Evolutionary conservation across 1,140 invertebrate species (phyloP).

Genomic region (Lineus longissimus): DNA sequence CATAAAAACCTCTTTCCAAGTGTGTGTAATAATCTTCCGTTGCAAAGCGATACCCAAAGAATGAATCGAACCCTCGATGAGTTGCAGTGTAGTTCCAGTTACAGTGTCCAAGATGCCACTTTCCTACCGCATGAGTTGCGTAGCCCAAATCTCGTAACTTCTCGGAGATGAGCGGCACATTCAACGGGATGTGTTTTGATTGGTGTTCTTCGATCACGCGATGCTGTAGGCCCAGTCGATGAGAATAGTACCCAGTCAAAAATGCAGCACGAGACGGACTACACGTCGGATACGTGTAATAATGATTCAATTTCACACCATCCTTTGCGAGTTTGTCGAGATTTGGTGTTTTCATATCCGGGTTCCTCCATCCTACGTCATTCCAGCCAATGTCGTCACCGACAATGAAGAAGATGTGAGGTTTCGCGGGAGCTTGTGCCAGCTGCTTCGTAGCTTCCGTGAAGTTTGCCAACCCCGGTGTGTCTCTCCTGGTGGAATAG

Average conservation of each 20-base stretch:
- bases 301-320: slow-evolving; percentile 19
- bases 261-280: slow-evolving; percentile 9
- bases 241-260: neutral
- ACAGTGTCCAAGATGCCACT: slow-evolving; percentile 44
- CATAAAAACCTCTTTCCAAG: neutral
- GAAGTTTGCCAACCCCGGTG: too few relatives aligned
- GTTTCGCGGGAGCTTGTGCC: neutral
- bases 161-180: neutral
- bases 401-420: slow-evolving; percentile 12
- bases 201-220: too few relatives aligned
- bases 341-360: slow-evolving; percentile 44
- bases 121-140: slow-evolving; percentile 15
- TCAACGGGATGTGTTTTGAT: neutral
- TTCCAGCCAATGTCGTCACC: slow-evolving; percentile 19
- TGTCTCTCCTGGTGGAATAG: too few relatives aligned
- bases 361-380: slow-evolving; percentile 24
- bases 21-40: slow-evolving; percentile 36
- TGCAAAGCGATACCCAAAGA: slow-evolving; percentile 31
- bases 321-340: slow-evolving; percentile 15
- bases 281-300: slow-evolving; percentile 18
- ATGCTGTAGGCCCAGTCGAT: neutral
- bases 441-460: too few relatives aligned
- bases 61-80: slow-evolving; percentile 36
- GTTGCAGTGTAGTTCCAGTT: slow-evolving; percentile 41
- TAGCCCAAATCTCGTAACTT: neutral